Base-by-base conservation (phyloP, 2,888 invertebrate species). In the Branchellion lobata region DNA sequence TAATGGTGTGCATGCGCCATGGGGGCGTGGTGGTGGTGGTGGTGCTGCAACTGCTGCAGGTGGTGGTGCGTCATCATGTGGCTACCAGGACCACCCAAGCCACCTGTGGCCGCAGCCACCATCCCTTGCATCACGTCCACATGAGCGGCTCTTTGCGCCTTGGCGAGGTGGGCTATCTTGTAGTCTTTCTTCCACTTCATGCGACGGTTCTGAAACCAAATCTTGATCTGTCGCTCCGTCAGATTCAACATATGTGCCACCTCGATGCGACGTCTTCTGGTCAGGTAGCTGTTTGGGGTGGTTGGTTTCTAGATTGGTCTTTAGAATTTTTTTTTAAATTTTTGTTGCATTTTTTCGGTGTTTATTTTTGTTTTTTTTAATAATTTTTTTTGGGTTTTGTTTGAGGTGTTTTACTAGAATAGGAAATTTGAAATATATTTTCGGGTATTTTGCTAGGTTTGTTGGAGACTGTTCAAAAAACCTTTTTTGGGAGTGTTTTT, bases 181-280 rank as follows among this genome's bases (percentile, higher is more conserved):
- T 80, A 80, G 80, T 80, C 80, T 72, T 80, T 80, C 78, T 80
- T 80, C 76, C 73, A 80, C 78, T 80, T 80, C 80, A 80, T 80
- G n/a, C 80, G 61, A 5, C 80, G 53, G 36, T 80, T 80, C 77
- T 80, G 80, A 34, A 80, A 80, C 80, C 80, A 80, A 36, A 80
- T 80, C 78, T 80, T 80, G 78, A 80, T 80, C 51, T 80, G 80
- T 8, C 80, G 31, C 73, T 80, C 80, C 36, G 80, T 80, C 73
- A 80, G 78, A 53, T 80, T 80, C 77, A 80, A 65, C 80, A 80
- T 80, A 73, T 80, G 80, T 1, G 80, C 80, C 65, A 80, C 80
- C 73, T 80, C 71, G 61, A 71, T 69, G 8, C 72, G 34, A 31
- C 79, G 34, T 33, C 77, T 31, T 53, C 77, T 77, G 1, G 77